Percentiles rank a stretch among this genome's conserved stretches.
Evolutionary conservation across 2,888 invertebrate species (phyloP).

Genomic region (Orthosia incerta): DNA sequence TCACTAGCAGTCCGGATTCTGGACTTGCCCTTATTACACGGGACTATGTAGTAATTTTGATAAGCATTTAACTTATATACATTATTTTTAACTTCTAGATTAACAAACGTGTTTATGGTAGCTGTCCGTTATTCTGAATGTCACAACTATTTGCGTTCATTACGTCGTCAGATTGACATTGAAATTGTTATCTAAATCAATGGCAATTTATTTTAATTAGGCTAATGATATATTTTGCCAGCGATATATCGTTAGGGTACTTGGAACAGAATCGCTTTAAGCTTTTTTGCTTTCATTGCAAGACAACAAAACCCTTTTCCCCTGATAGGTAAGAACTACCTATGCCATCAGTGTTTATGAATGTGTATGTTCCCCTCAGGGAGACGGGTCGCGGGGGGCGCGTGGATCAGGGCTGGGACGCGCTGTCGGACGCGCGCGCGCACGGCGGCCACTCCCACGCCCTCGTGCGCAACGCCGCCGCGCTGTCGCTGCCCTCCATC

Average conservation of each 20-base stretch:
- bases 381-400: constrained; percentile 69
- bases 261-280: too few species aligned
- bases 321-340: too few species aligned
- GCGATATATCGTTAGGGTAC: too few species aligned
- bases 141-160: background rate
- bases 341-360: too few species aligned
- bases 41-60: too few species aligned
- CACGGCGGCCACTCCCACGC: constrained; percentile 60
- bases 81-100: background rate
- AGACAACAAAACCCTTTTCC: too few species aligned
- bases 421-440: constrained; percentile 57
- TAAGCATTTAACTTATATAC: background rate
- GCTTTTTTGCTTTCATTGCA: too few species aligned
- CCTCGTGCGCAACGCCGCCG: constrained; percentile 53
- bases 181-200: background rate
- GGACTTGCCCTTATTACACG: too few species aligned
- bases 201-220: constrained; percentile 8
- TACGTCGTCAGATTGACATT: too few species aligned
- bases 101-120: background rate
- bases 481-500: constrained; percentile 80
- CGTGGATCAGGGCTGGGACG: constrained; percentile 66
- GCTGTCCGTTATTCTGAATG: background rate
- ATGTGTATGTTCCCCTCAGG: constrained; percentile 34
- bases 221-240: background rate
- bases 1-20: too few species aligned